Evolutionary conservation across 2,888 invertebrate genomes (phyloP).

Genomic region (Serripes groenlandicus): DNA sequence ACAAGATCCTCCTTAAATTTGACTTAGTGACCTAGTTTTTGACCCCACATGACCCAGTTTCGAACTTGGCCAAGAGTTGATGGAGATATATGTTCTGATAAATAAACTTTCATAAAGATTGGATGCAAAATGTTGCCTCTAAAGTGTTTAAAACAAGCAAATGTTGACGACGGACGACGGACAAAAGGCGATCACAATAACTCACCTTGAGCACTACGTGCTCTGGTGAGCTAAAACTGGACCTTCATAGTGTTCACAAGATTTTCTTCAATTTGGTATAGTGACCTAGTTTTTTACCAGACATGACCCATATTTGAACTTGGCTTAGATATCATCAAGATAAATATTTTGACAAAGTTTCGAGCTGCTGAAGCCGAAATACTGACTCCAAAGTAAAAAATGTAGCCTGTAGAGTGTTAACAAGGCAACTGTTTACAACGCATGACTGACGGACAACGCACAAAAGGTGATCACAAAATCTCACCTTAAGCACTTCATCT

Average conservation of each 20-base stretch:
- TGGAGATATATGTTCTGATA: not conserved
- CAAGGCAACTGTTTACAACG: too few species aligned
- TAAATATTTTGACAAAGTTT: not conserved
- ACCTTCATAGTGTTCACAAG: not conserved
- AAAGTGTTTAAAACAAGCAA: too few species aligned
- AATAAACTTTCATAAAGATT: too few species aligned
- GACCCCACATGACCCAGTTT: not conserved
- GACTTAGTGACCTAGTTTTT: not conserved
- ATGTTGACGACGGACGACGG: too few species aligned
- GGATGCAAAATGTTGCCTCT: too few species aligned
- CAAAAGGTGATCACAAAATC: too few species aligned
- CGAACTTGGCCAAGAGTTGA: not conserved
- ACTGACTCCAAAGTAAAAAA: not conserved
- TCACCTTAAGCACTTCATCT: too few species aligned
- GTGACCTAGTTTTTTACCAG: not conserved
- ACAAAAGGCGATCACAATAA: too few species aligned
- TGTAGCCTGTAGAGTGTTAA: not conserved
- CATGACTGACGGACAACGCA: too few species aligned
- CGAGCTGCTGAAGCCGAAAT: too few species aligned
- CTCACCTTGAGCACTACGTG: too few species aligned
- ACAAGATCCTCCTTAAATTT: too few species aligned
- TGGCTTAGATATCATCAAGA: not conserved
- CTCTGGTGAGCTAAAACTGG: not conserved
- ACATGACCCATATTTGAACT: not conserved
- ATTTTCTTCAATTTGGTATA: not conserved